Evolutionary conservation across 2,888 invertebrate genomes (phyloP).

Genomic region (Myopa tessellatipennis): DNA sequence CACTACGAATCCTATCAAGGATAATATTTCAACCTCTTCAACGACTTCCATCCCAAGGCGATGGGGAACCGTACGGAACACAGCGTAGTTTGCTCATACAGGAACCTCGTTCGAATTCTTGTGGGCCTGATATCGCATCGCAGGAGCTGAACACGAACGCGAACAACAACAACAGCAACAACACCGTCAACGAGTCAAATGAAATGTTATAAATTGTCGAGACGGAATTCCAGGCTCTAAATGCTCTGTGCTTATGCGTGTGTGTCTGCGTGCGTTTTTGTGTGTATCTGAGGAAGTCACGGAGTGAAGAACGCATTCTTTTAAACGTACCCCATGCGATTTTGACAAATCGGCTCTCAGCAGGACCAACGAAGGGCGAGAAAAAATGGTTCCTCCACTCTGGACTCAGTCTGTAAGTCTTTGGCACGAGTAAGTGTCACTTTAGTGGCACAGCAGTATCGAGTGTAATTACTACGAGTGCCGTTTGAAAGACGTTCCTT

Average conservation of each 20-base stretch:
- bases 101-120: background rate
- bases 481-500: too few relatives aligned
- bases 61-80: too few relatives aligned
- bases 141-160: background rate
- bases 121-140: background rate
- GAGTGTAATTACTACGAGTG: too few relatives aligned
- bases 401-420: too few relatives aligned
- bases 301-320: background rate
- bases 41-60: background rate
- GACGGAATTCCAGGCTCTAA: slow-evolving; percentile 8
- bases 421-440: too few relatives aligned
- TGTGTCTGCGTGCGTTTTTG: background rate
- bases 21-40: slow-evolving; percentile 33
- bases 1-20: slow-evolving; percentile 21
- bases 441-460: too few relatives aligned
- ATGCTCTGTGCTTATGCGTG: background rate
- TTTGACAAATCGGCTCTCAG: slow-evolving; percentile 29
- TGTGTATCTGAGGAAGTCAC: background rate
- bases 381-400: background rate
- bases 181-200: background rate
- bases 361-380: background rate
- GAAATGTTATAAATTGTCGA: slow-evolving; percentile 30
- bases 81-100: too few relatives aligned
- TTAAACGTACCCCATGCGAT: background rate
- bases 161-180: background rate